phyloP scores from a whole-genome alignment of 2,797 vertebrate genomes.

The Oreochromis mossambicus region DNA sequence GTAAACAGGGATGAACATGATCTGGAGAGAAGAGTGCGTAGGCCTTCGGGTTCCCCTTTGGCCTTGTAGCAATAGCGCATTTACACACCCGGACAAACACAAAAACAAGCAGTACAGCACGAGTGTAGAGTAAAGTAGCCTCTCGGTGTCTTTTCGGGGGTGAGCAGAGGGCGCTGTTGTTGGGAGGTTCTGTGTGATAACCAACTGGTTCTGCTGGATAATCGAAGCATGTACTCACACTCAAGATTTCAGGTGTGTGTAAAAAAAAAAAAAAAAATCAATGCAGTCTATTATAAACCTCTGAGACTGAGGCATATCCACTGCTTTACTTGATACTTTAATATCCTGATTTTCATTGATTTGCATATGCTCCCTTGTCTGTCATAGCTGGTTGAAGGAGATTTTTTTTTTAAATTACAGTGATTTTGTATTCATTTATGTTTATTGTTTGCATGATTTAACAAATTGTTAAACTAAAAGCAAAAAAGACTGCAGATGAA shows the following conservation, averaged over 20 bases:
- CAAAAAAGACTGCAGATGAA: background rate
- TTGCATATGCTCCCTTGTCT: background rate
- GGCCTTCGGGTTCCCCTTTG: constrained; percentile 25
- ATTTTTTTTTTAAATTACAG: background rate
- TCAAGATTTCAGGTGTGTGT: background rate
- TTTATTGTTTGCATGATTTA: background rate
- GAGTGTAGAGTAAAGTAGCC: constrained; percentile 4
- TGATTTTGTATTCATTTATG: background rate
- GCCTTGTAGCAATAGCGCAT: background rate
- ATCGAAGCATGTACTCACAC: background rate
- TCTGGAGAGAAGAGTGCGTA: constrained; percentile 5
- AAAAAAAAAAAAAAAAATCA: background rate
- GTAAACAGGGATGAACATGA: constrained; percentile 51
- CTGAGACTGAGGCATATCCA: background rate
- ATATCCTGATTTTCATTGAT: background rate
- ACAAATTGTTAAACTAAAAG: background rate
- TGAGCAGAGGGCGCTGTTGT: background rate
- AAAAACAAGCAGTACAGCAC: constrained; percentile 26
- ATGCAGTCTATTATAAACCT: background rate
- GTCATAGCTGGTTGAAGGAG: background rate
- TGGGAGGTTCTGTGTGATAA: background rate
- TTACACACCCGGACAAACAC: background rate
- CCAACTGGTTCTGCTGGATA: background rate
- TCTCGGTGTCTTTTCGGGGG: background rate
- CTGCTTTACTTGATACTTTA: background rate